Conservation (phyloP, 1,140 invertebrate genomes). For the Trypoxylus dichotomus region DNA sequence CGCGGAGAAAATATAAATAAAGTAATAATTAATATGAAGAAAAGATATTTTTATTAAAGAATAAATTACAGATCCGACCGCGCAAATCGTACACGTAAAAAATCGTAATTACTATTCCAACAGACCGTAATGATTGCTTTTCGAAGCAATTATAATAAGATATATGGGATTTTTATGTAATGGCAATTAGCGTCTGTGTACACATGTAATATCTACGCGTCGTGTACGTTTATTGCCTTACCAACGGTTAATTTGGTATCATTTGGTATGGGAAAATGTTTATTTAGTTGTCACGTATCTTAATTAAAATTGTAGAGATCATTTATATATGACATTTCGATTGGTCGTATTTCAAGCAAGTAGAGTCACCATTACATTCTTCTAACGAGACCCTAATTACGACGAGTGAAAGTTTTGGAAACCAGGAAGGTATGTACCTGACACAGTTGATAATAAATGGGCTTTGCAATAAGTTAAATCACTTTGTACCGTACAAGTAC, state of each 20-base stretch:
- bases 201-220: conserved; percentile 1
- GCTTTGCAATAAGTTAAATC: neutral
- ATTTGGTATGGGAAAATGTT: neutral
- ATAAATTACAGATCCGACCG: neutral
- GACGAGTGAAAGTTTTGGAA: neutral
- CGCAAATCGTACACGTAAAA: neutral
- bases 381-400: neutral
- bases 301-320: neutral
- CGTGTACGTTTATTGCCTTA: neutral
- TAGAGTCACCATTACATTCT: neutral
- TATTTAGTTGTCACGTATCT: conserved; percentile 3
- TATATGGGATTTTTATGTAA: conserved; percentile 8
- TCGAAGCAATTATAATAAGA: conserved; percentile 7
- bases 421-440: neutral
- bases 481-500: too few relatives aligned
- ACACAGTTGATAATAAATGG: neutral
- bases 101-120: conserved; percentile 2
- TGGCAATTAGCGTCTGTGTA: neutral
- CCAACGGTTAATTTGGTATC: neutral
- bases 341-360: neutral
- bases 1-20: conserved; percentile 3
- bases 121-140: neutral
- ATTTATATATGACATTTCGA: conserved; percentile 2
- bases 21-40: conserved; percentile 4
- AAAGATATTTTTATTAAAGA: conserved; percentile 8